Percentiles rank a stretch among this genome's conserved stretches.
phyloP scores from a whole-genome alignment of 2,797 vertebrate genomes.

The Tokudaia muenninki region DNA sequence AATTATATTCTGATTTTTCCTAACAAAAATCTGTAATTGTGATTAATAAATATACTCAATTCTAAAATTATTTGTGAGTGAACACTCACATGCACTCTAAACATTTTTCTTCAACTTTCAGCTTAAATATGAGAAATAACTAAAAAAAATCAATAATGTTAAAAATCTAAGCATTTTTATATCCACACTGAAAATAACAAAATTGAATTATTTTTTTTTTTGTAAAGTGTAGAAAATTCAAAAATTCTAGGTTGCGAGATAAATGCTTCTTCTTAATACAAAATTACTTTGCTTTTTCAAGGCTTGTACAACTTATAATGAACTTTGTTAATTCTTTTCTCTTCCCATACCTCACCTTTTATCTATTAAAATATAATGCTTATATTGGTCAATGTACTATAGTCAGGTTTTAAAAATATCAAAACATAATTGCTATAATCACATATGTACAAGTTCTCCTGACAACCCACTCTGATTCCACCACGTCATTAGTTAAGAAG shows the following conservation, averaged over 20 bases:
- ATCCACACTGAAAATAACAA: neutral
- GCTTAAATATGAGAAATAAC: neutral
- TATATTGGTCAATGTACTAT: neutral
- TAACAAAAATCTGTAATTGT: neutral
- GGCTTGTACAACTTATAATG: neutral
- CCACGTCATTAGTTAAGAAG: neutral
- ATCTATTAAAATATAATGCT: neutral
- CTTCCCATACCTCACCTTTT: accelerated
- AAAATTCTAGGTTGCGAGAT: neutral
- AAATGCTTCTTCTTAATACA: neutral
- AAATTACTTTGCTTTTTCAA: neutral
- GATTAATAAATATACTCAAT: neutral
- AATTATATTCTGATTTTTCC: neutral
- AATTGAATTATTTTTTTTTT: neutral
- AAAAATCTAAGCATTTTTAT: neutral
- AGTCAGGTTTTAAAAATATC: neutral
- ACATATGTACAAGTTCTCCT: neutral
- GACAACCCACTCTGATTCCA: neutral
- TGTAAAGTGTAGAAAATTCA: neutral
- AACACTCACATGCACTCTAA: neutral
- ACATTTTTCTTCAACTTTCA: slow-evolving; percentile 1
- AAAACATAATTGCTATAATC: neutral
- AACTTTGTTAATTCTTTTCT: neutral
- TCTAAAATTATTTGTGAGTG: neutral
- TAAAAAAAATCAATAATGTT: neutral